phyloP scores from a whole-genome alignment of 1,140 invertebrate genomes.

The Leptopilina boulardi region DNA sequence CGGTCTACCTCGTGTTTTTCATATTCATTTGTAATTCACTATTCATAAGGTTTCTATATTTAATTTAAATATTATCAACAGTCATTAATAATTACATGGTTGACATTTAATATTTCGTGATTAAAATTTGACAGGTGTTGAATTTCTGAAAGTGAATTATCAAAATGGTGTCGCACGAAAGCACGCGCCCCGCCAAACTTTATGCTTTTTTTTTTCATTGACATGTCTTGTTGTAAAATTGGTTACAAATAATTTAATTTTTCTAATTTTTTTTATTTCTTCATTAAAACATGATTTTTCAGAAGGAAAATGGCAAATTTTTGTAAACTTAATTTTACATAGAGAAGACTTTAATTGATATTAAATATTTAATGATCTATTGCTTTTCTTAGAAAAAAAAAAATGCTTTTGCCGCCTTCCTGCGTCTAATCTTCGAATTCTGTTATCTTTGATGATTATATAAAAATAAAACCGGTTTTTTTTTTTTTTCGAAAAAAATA shows the following conservation, averaged over 20 bases:
- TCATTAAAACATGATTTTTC: background rate
- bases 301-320: background rate
- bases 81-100: background rate
- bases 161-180: conserved; percentile 60
- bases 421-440: background rate
- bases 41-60: background rate
- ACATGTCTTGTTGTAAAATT: background rate
- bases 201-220: conserved; percentile 21
- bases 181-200: conserved; percentile 46
- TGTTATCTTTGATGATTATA: background rate
- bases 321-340: background rate
- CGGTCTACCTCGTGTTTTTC: conserved; percentile 6
- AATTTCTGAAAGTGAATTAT: conserved; percentile 37
- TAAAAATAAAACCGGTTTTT: background rate
- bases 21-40: conserved; percentile 1
- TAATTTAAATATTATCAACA: background rate
- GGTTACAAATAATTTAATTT: background rate
- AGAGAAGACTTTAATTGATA: background rate
- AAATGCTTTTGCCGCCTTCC: conserved; percentile 57
- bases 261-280: conserved; percentile 23
- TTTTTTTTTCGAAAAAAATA: too few relatives aligned
- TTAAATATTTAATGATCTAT: background rate
- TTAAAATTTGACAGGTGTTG: conserved; percentile 38
- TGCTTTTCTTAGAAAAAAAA: conserved; percentile 28
- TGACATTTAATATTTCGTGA: background rate